A percentile compares a stretch with the other conserved stretches of the same genome.
Evolutionary conservation across 2,797 vertebrate species (phyloP).

Genomic region (Oryzias sinensis): DNA sequence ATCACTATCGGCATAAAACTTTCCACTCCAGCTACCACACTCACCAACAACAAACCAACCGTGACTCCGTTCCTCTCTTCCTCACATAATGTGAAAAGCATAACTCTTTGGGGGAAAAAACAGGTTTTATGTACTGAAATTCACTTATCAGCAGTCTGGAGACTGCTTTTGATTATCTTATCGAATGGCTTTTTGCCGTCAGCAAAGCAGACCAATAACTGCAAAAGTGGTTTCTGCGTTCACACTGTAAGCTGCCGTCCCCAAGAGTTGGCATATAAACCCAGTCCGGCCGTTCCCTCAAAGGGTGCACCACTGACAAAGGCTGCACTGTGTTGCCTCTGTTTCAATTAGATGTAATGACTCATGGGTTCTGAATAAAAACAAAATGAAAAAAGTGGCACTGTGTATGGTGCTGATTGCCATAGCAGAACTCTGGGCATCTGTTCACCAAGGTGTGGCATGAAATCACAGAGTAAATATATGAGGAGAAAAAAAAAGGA

Average conservation of each 20-base stretch:
- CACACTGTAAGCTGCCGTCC: slow-evolving; percentile 19
- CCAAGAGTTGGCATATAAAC: slow-evolving; percentile 12
- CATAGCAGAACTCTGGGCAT: slow-evolving; percentile 68
- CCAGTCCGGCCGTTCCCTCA: slow-evolving; percentile 38
- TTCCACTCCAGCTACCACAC: slow-evolving; percentile 52
- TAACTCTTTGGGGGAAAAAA: slow-evolving; percentile 23
- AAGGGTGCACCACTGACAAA: slow-evolving; percentile 66
- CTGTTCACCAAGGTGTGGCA: slow-evolving; percentile 72
- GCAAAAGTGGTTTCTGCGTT: slow-evolving; percentile 8
- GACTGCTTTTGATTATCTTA: slow-evolving; percentile 54
- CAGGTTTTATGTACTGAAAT: slow-evolving; percentile 40
- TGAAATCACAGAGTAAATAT: slow-evolving; percentile 60
- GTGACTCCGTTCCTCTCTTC: slow-evolving; percentile 53
- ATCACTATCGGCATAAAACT: slow-evolving; percentile 62
- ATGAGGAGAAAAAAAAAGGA: slow-evolving; percentile 31
- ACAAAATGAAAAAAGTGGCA: slow-evolving; percentile 19
- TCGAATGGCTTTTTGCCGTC: slow-evolving; percentile 46
- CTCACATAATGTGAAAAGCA: slow-evolving; percentile 68
- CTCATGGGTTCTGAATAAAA: slow-evolving; percentile 56
- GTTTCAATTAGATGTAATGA: slow-evolving; percentile 77
- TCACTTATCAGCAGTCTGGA: slow-evolving; percentile 43
- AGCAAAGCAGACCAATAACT: slow-evolving; percentile 20
- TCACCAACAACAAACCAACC: slow-evolving; percentile 52
- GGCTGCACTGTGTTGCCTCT: slow-evolving; percentile 72
- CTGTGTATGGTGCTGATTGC: slow-evolving; percentile 70